A percentile compares a stretch with the other conserved stretches of the same genome.
Evolutionary conservation across 2,888 invertebrate genomes (phyloP).

Genomic region (Tricholauxania praeusta): DNA sequence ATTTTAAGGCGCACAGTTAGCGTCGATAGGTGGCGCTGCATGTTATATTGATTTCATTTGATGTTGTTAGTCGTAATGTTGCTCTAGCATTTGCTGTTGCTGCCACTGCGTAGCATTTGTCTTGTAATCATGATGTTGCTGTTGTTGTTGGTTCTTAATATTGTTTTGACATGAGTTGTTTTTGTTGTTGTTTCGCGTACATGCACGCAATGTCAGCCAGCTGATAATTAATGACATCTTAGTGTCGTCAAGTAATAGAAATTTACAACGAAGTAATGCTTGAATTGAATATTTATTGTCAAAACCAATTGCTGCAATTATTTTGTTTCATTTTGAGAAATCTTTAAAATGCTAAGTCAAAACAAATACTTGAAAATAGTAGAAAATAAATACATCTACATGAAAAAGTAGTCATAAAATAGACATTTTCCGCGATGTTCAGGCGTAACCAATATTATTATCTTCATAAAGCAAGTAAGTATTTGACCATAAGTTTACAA

Average conservation of each 20-base stretch:
- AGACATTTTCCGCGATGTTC: too few relatives aligned
- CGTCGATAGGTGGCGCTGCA: slow-evolving; percentile 61
- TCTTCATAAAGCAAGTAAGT: too few relatives aligned
- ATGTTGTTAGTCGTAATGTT: too few relatives aligned
- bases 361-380: too few relatives aligned
- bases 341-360: too few relatives aligned
- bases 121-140: background rate
- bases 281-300: slow-evolving; percentile 11
- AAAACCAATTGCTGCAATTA: background rate
- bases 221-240: slow-evolving; percentile 52
- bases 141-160: slow-evolving; percentile 2
- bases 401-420: too few relatives aligned
- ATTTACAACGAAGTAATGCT: background rate
- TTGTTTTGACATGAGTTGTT: slow-evolving; percentile 16
- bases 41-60: slow-evolving; percentile 43
- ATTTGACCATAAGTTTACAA: too few relatives aligned
- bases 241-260: slow-evolving; percentile 47
- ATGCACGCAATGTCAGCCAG: background rate
- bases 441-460: too few relatives aligned
- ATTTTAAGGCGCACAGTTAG: slow-evolving; percentile 51
- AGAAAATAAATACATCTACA: too few relatives aligned
- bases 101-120: slow-evolving; percentile 3
- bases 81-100: slow-evolving; percentile 3
- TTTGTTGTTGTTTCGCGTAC: slow-evolving; percentile 13
- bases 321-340: too few relatives aligned